Evolutionary conservation across 2,888 invertebrate species (phyloP).

Genomic region (Caenorhabditis sp.): DNA sequence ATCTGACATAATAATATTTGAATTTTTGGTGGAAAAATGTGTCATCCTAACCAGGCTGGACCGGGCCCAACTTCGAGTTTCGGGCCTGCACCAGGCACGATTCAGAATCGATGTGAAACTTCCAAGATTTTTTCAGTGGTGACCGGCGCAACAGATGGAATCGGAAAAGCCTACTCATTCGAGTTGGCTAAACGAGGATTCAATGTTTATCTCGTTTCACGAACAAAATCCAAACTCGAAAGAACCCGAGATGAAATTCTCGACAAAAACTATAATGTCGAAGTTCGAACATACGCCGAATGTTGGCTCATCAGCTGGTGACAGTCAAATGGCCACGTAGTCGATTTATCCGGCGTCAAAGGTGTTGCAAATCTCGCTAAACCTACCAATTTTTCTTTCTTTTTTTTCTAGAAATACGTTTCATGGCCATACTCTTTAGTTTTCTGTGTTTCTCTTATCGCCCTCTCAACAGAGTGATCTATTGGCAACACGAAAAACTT

Average conservation of each 20-base stretch:
- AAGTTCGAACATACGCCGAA: conserved; percentile 74
- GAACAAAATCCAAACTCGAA: conserved; percentile 66
- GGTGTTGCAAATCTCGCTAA: conserved; percentile 75
- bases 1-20: too few relatives aligned
- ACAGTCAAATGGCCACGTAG: conserved; percentile 77
- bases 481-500: too few relatives aligned
- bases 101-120: too few relatives aligned
- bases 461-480: too few relatives aligned
- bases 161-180: conserved; percentile 69
- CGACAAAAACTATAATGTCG: conserved; percentile 48
- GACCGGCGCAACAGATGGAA: conserved; percentile 70
- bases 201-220: conserved; percentile 66
- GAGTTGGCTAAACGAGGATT: conserved; percentile 66
- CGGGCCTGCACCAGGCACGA: too few relatives aligned
- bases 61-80: too few relatives aligned
- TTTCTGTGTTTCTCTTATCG: too few relatives aligned
- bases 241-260: conserved; percentile 62
- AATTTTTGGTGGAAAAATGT: too few relatives aligned
- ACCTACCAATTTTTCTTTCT: too few relatives aligned
- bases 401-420: too few relatives aligned
- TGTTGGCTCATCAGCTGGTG: conserved; percentile 84
- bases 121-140: conserved; percentile 57
- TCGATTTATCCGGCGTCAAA: conserved; percentile 88
- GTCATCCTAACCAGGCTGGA: too few relatives aligned
- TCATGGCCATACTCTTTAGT: too few relatives aligned